Percentiles rank a stretch among this genome's conserved stretches.
phyloP scores from a whole-genome alignment of 2,797 vertebrate genomes.

The Poecilia velifera region DNA sequence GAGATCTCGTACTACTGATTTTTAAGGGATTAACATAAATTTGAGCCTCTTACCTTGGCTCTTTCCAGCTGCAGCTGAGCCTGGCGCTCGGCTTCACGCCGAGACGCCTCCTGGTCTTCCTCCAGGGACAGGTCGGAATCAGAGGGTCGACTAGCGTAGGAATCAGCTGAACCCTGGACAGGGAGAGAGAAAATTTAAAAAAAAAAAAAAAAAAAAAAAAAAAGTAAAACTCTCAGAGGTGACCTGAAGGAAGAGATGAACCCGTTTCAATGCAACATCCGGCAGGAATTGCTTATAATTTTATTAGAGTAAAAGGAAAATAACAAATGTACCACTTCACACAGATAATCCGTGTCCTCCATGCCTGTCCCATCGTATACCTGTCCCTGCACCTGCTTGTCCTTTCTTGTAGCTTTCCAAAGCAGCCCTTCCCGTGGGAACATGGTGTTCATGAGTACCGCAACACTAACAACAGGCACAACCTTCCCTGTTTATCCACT shows the following conservation, averaged over 20 bases:
- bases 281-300: slow-evolving; percentile 10
- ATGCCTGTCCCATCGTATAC: slow-evolving; percentile 25
- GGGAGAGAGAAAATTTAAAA: neutral
- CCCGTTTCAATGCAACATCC: neutral
- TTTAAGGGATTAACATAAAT: slow-evolving; percentile 5
- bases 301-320: neutral
- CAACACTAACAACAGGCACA: slow-evolving; percentile 52
- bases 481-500: slow-evolving; percentile 46
- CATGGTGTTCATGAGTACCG: slow-evolving; percentile 37
- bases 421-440: slow-evolving; percentile 60
- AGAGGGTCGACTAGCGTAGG: slow-evolving; percentile 96
- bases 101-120: slow-evolving; percentile 94
- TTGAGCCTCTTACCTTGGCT: slow-evolving; percentile 87
- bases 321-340: neutral
- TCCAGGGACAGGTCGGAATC: slow-evolving; percentile 99
- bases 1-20: neutral
- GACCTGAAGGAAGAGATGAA: slow-evolving; percentile 9
- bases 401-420: slow-evolving; percentile 64
- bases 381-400: slow-evolving; percentile 37
- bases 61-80: slow-evolving; percentile 94
- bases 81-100: slow-evolving; percentile 96
- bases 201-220: neutral
- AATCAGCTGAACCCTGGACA: slow-evolving; percentile 94
- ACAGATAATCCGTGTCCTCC: slow-evolving; percentile 30
- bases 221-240: slow-evolving; percentile 3